These are phyloP conservation scores for Stenoptilia bipunctidactyla DNA, from an alignment of 2,888 invertebrate species.

Conservation along the genomic window DNA sequence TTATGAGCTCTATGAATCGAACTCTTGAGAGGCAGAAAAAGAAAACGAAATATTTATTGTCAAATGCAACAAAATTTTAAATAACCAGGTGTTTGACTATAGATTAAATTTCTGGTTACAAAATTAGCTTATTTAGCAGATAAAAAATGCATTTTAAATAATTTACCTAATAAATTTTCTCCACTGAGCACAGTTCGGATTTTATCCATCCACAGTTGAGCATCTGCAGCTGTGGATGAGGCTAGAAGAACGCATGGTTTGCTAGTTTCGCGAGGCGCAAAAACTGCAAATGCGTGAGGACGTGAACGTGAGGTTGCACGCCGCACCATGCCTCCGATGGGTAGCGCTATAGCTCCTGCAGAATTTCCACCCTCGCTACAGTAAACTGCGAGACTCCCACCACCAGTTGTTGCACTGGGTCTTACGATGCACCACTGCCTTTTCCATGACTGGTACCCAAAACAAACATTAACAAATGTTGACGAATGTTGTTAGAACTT, in stretches of 20 bases:
- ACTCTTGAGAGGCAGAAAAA: too few species aligned
- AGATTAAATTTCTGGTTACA: too few species aligned
- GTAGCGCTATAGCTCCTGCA: slow-evolving; percentile 66
- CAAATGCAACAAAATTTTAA: too few species aligned
- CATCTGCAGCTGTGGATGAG: slow-evolving; percentile 73
- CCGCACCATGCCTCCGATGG: slow-evolving; percentile 71
- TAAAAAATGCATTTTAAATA: not conserved
- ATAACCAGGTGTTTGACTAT: too few species aligned
- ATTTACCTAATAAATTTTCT: not conserved
- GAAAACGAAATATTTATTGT: too few species aligned
- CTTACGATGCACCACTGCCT: slow-evolving; percentile 76
- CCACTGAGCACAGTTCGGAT: slow-evolving; percentile 28
- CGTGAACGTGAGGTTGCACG: slow-evolving; percentile 77
- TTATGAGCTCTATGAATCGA: too few species aligned
- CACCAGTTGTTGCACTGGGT: slow-evolving; percentile 64
- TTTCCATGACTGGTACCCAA: slow-evolving; percentile 68
- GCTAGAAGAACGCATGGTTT: slow-evolving; percentile 76
- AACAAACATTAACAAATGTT: slow-evolving; percentile 20
- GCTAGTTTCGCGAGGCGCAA: slow-evolving; percentile 64
- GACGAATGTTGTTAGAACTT: too few species aligned
- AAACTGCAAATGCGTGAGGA: slow-evolving; percentile 78
- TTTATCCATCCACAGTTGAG: slow-evolving; percentile 78
- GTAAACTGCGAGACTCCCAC: slow-evolving; percentile 69
- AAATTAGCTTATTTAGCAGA: not conserved
- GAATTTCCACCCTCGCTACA: slow-evolving; percentile 60